Conservation (phyloP, 2,888 invertebrate genomes). For the Scaptomyza caliginosa region DNA sequence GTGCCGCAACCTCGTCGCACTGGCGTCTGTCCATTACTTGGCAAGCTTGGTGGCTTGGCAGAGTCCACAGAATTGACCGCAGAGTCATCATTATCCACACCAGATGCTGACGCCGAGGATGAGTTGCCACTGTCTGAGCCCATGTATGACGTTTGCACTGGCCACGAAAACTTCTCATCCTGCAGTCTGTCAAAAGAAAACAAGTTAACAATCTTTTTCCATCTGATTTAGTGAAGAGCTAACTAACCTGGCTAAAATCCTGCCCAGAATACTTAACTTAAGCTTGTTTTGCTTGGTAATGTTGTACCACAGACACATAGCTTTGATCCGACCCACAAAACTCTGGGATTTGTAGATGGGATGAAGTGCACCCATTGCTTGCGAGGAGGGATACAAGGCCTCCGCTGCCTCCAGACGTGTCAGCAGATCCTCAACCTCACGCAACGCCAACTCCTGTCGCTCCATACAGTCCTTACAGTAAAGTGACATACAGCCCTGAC, state of each 20-base stretch:
- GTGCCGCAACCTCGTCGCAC: constrained; percentile 54
- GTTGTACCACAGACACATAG: constrained; percentile 96
- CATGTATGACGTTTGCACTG: constrained; percentile 81
- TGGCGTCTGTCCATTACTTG: constrained; percentile 32
- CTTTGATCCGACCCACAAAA: constrained; percentile 85
- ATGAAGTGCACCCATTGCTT: constrained; percentile 90
- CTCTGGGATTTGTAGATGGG: constrained; percentile 85
- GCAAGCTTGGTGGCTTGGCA: constrained; percentile 60
- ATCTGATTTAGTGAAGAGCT: not conserved
- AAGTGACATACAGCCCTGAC: constrained; percentile 89
- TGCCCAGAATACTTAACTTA: constrained; percentile 90
- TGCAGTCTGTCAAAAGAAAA: constrained; percentile 71
- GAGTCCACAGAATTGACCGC: constrained; percentile 81
- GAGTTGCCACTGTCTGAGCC: constrained; percentile 80
- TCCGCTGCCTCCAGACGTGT: constrained; percentile 90
- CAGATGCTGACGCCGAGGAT: constrained; percentile 82
- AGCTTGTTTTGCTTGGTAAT: constrained; percentile 93
- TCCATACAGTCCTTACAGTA: constrained; percentile 89
- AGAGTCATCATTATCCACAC: constrained; percentile 82
- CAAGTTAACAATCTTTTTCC: too few relatives aligned
- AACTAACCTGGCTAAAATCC: constrained; percentile 85
- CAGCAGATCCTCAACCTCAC: constrained; percentile 89
- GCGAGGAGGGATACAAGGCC: constrained; percentile 92
- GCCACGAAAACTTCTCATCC: constrained; percentile 84
- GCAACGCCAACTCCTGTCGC: constrained; percentile 90